Evolutionary conservation across 2,113 vertebrate genomes (phyloP).

Genomic region (Menura novaehollandiae): DNA sequence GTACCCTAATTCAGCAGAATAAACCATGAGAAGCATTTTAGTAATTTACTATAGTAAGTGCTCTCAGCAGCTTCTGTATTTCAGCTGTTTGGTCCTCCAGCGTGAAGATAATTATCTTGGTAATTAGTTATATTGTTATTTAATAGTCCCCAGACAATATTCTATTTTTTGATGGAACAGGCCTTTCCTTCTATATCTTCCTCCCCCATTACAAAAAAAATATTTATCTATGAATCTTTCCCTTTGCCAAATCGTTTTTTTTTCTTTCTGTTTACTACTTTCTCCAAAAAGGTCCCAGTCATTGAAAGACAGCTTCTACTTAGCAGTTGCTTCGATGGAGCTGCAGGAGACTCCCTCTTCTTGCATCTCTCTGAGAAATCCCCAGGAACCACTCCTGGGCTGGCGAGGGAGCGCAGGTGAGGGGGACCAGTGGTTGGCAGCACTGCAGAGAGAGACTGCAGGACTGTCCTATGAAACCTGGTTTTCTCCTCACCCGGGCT

Average conservation of each 20-base stretch:
- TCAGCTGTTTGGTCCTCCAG: slow-evolving; percentile 24
- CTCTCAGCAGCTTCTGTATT: slow-evolving; percentile 36
- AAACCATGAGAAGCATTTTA: slow-evolving; percentile 16
- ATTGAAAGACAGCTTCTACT: not conserved
- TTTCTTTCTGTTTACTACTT: not conserved
- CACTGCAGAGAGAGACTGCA: not conserved
- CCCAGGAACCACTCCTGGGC: not conserved
- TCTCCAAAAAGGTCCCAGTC: not conserved
- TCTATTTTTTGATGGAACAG: not conserved
- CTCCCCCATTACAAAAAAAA: not conserved
- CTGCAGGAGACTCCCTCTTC: not conserved
- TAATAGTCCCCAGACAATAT: slow-evolving; percentile 45
- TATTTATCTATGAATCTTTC: not conserved
- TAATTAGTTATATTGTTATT: slow-evolving; percentile 59
- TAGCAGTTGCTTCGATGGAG: not conserved
- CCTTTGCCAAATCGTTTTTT: not conserved
- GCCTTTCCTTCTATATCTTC: not conserved
- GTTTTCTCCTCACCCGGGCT: not conserved
- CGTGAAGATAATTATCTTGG: slow-evolving; percentile 26
- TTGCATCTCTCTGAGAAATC: not conserved
- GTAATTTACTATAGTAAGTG: slow-evolving; percentile 23
- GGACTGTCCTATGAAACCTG: not conserved
- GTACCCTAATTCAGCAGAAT: slow-evolving; percentile 21
- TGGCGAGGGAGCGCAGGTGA: not conserved
- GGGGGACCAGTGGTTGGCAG: not conserved